These are phyloP conservation scores for Gymnocypris eckloni DNA, from an alignment of 2,797 vertebrate genomes.

Conservation along the genomic window DNA sequence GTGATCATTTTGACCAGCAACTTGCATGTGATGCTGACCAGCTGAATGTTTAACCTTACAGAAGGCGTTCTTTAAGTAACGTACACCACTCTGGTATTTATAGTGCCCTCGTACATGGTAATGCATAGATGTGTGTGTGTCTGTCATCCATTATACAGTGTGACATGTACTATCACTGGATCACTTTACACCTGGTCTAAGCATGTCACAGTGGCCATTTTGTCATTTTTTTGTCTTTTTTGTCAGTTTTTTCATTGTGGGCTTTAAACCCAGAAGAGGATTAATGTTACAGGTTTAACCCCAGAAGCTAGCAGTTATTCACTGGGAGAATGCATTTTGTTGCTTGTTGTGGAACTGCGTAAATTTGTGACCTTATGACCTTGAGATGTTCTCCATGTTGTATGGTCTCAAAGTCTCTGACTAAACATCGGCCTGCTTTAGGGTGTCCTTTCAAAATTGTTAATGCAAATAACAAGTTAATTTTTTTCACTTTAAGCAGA, in stretches of 20 bases:
- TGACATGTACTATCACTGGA: constrained; percentile 62
- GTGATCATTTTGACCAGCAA: constrained; percentile 20
- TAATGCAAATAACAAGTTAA: constrained; percentile 1
- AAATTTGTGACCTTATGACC: constrained; percentile 20
- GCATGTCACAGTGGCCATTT: constrained; percentile 59
- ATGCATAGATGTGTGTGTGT: constrained; percentile 39
- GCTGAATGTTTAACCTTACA: constrained; percentile 28
- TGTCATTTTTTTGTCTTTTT: constrained; percentile 45
- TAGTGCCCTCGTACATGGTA: constrained; percentile 60
- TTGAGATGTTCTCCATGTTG: constrained; percentile 11
- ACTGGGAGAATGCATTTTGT: not conserved
- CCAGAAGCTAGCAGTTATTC: not conserved
- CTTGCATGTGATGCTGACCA: constrained; percentile 16
- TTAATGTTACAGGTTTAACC: constrained; percentile 5
- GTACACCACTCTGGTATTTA: constrained; percentile 67
- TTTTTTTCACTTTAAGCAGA: not conserved
- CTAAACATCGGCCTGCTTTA: not conserved
- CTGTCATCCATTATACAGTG: constrained; percentile 52
- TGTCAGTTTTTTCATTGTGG: too few species aligned
- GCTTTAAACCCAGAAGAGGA: constrained; percentile 1
- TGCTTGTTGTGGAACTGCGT: not conserved
- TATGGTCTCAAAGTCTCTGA: not conserved
- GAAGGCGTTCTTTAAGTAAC: constrained; percentile 60
- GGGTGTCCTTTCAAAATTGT: constrained; percentile 35
- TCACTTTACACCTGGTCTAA: constrained; percentile 67